Conservation (phyloP, 1,140 invertebrate genomes). For the Drosophila paulistorum region DNA sequence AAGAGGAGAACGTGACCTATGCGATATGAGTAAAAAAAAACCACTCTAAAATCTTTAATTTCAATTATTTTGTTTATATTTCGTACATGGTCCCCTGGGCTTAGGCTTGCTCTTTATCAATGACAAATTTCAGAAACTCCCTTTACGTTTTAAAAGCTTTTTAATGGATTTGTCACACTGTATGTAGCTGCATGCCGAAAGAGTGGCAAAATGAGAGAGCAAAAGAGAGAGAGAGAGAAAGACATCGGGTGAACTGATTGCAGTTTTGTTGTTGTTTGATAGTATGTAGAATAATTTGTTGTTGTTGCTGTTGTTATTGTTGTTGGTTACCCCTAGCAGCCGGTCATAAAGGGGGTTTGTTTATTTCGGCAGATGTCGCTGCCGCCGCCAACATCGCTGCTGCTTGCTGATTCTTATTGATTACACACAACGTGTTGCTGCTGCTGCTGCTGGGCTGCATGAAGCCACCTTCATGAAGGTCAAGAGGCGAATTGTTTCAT, state of each 20-base stretch:
- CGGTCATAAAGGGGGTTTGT: conserved; percentile 44
- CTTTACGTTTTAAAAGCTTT: not conserved
- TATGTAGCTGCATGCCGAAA: conserved; percentile 9
- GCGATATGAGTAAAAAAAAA: no score
- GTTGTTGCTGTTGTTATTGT: conserved; percentile 64
- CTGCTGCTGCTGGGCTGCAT: conserved; percentile 34
- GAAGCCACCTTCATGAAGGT: conserved; percentile 79
- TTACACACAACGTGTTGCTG: conserved; percentile 74
- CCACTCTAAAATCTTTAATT: no score
- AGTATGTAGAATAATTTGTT: conserved; percentile 41
- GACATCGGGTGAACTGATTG: conserved; percentile 18
- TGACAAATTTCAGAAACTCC: no score
- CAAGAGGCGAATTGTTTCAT: conserved; percentile 42
- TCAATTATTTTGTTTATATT: no score
- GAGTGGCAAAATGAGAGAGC: not conserved
- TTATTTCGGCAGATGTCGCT: conserved; percentile 38
- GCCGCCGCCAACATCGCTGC: conserved; percentile 14
- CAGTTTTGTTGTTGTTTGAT: conserved; percentile 44
- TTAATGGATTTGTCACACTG: not conserved
- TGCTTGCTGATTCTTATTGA: conserved; percentile 58
- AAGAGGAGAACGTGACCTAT: no score
- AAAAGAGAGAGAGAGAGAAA: conserved; percentile 16
- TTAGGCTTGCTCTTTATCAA: no score
- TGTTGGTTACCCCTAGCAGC: conserved; percentile 63
- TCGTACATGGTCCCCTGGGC: no score